Conservation (phyloP, 35 echinoderm and acorn worm genomes). For the Hemicentrotus pulcherrimus region DNA sequence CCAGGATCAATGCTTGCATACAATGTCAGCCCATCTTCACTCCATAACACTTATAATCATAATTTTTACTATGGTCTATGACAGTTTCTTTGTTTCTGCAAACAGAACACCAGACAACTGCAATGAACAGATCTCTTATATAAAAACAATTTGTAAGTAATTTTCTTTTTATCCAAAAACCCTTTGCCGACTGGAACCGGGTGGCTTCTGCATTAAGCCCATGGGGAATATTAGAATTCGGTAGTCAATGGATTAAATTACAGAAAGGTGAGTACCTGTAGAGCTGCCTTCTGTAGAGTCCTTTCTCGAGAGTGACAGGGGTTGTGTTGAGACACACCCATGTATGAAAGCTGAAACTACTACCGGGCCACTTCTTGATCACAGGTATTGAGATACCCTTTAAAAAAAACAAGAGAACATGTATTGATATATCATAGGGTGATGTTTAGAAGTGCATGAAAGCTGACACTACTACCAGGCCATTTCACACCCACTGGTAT, state of each 20-base stretch:
- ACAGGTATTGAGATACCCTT: conserved; percentile 93
- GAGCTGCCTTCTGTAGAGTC: conserved; percentile 86
- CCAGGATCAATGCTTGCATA: too few species aligned
- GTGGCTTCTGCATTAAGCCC: too few species aligned
- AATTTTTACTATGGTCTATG: too few species aligned
- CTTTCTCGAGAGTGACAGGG: conserved; percentile 65
- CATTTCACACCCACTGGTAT: conserved; percentile 77
- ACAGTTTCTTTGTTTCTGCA: too few species aligned
- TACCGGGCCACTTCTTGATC: conserved; percentile 83
- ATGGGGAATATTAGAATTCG: too few species aligned
- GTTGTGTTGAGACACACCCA: conserved; percentile 91
- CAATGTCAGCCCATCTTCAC: too few species aligned
- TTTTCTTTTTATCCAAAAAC: too few species aligned
- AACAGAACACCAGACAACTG: too few species aligned
- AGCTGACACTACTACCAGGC: conserved; percentile 86
- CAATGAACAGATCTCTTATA: too few species aligned
- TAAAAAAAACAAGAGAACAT: not conserved
- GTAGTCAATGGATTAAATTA: not conserved
- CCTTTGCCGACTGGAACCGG: too few species aligned
- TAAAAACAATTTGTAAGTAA: too few species aligned
- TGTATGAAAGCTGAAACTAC: conserved; percentile 89
- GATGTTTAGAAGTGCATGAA: conserved; percentile 73
- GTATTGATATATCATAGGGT: not conserved
- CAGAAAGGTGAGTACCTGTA: conserved; percentile 74
- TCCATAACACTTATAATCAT: too few species aligned